Percentiles rank a stretch among this genome's conserved stretches.
Evolutionary conservation across 2,113 vertebrate genomes (phyloP).

Genomic region (Progne subis): DNA sequence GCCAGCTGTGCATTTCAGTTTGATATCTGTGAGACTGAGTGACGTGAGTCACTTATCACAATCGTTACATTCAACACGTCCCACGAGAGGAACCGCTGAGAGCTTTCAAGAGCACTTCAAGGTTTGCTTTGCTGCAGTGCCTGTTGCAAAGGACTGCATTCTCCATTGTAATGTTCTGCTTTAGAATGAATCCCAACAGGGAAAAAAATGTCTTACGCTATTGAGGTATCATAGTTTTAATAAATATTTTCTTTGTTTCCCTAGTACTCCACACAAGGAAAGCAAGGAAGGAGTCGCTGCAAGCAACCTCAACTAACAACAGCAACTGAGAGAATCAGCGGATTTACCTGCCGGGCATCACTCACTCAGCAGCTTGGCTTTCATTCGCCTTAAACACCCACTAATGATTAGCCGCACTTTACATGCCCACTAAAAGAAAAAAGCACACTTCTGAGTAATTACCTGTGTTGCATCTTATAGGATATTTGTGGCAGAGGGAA

Average conservation of each 20-base stretch:
- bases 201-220: background rate
- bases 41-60: background rate
- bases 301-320: background rate
- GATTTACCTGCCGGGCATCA: background rate
- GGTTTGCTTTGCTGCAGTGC: conserved; percentile 40
- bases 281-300: background rate
- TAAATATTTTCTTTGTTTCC: background rate
- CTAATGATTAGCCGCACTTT: background rate
- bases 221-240: background rate
- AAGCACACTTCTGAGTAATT: background rate
- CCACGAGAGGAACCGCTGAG: background rate
- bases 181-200: background rate
- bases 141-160: background rate
- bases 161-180: background rate
- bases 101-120: conserved; percentile 53
- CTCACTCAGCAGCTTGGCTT: background rate
- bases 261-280: background rate
- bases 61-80: background rate
- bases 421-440: background rate
- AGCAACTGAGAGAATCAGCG: background rate
- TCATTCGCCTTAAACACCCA: background rate
- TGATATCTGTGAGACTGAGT: background rate
- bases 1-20: background rate
- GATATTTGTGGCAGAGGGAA: background rate
- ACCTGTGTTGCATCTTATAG: background rate